These are phyloP conservation scores for Trichomycterus rosablanca DNA, from an alignment of 2,113 vertebrate species.

Conservation along the genomic window DNA sequence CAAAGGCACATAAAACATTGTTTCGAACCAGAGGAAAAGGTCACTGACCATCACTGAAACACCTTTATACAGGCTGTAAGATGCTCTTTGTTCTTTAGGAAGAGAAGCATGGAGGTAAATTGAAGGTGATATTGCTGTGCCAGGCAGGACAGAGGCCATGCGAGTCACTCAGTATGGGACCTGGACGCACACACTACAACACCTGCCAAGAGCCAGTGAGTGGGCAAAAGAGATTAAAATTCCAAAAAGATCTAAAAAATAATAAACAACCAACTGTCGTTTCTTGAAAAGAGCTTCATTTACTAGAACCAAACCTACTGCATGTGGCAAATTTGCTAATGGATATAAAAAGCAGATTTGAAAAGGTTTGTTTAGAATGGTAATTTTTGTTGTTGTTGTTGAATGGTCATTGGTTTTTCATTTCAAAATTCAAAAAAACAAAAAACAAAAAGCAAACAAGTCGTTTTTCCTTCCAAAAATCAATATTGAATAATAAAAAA, in stretches of 20 bases:
- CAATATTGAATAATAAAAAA: too few relatives aligned
- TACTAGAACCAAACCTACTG: background rate
- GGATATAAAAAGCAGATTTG: too few relatives aligned
- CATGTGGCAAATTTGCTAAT: too few relatives aligned
- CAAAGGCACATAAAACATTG: background rate
- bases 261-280: background rate
- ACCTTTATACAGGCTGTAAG: too few relatives aligned
- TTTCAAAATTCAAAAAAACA: too few relatives aligned
- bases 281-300: background rate
- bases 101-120: constrained; percentile 55
- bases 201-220: constrained; percentile 55
- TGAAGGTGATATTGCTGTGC: constrained; percentile 54
- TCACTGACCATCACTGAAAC: background rate
- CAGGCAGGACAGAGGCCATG: constrained; percentile 53
- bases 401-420: too few relatives aligned
- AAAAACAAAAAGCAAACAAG: too few relatives aligned
- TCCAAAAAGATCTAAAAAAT: background rate
- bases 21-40: background rate
- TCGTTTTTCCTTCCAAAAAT: too few relatives aligned
- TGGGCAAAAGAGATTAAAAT: constrained; percentile 5
- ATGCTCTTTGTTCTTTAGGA: too few relatives aligned
- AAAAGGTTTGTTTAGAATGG: too few relatives aligned
- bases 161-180: constrained; percentile 57
- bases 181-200: constrained; percentile 44
- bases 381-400: too few relatives aligned